Conservation (phyloP, 2,797 vertebrate genomes). For the Xiphophorus birchmanni region DNA sequence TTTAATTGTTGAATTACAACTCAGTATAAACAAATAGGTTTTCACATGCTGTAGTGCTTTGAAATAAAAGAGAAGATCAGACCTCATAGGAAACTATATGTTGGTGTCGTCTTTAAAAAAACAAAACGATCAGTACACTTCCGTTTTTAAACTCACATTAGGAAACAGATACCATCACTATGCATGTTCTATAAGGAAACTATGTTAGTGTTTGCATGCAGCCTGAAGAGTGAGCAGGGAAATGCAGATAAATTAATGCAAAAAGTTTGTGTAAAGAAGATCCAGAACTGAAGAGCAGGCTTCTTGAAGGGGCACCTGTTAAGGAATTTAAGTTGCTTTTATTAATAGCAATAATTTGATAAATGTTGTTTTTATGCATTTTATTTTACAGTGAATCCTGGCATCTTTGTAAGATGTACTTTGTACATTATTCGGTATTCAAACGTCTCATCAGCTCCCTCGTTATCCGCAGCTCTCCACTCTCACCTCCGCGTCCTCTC, state of each 20-base stretch:
- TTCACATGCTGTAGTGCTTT: neutral
- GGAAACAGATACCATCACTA: neutral
- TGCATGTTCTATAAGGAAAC: neutral
- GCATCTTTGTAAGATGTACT: constrained; percentile 16
- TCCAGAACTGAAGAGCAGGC: neutral
- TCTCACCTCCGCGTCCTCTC: constrained; percentile 55
- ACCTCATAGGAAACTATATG: neutral
- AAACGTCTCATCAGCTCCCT: constrained; percentile 41
- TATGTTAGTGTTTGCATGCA: neutral
- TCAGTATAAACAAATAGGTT: neutral
- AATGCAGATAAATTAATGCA: neutral
- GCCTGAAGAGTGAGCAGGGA: neutral
- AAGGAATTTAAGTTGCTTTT: neutral
- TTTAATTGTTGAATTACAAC: neutral
- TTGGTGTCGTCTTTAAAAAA: too few species aligned
- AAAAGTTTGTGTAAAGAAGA: neutral
- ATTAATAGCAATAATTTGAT: neutral
- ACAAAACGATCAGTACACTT: too few species aligned
- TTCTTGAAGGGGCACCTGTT: neutral
- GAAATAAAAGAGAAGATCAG: neutral
- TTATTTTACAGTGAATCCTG: constrained; percentile 1
- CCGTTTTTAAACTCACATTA: neutral
- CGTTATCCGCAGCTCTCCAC: constrained; percentile 53
- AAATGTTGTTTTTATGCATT: constrained; percentile 11
- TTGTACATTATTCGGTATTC: constrained; percentile 42